These are phyloP conservation scores for Agrilus mali DNA, from an alignment of 2,888 invertebrate genomes.

Conservation along the genomic window DNA sequence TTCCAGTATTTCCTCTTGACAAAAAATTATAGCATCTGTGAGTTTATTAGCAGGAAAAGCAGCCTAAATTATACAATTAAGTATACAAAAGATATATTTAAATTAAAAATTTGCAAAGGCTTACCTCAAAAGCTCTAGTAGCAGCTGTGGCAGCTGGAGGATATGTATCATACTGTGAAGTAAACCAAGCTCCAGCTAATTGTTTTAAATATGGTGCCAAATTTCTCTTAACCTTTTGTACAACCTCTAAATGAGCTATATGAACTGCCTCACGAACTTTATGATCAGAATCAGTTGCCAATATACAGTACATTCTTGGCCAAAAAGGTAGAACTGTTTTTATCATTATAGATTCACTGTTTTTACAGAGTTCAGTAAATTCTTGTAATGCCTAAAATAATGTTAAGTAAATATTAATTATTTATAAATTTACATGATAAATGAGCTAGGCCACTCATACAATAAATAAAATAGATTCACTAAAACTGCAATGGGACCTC, in stretches of 20 bases:
- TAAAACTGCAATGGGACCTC: no score
- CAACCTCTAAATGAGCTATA: conserved; percentile 56
- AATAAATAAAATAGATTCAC: no score
- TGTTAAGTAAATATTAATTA: background rate
- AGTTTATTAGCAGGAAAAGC: conserved; percentile 72
- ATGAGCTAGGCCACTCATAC: no score
- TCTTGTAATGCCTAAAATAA: conserved; percentile 63
- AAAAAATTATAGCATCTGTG: conserved; percentile 67
- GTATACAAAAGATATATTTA: conserved; percentile 1
- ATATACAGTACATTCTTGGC: conserved; percentile 64
- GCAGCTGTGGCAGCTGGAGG: conserved; percentile 72
- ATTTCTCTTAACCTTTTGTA: conserved; percentile 56
- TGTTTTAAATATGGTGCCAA: conserved; percentile 68
- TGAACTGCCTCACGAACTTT: conserved; percentile 72
- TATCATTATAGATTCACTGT: conserved; percentile 51
- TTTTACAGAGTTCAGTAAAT: conserved; percentile 55
- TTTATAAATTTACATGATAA: no score
- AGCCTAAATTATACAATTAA: conserved; percentile 34
- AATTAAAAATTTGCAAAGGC: conserved; percentile 3
- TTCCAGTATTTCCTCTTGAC: conserved; percentile 65
- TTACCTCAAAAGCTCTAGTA: conserved; percentile 47
- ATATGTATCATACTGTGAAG: conserved; percentile 74
- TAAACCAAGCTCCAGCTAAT: conserved; percentile 74
- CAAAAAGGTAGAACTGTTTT: conserved; percentile 67
- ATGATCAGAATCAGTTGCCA: conserved; percentile 70